These are phyloP conservation scores for Lutraria lutraria DNA, from an alignment of 2,888 invertebrate species.

Conservation along the genomic window DNA sequence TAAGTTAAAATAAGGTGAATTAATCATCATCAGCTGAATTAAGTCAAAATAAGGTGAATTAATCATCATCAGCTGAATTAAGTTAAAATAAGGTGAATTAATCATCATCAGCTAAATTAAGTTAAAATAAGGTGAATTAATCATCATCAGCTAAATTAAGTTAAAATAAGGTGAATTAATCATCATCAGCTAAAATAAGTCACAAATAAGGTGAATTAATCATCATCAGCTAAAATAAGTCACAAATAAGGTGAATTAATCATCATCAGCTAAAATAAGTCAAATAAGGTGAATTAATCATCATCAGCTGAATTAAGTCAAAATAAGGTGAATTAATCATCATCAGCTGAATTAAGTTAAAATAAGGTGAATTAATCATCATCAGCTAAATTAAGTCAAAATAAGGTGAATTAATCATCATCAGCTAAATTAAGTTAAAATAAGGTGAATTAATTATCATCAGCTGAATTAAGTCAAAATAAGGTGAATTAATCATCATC, in stretches of 20 bases:
- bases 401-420: conserved; percentile 46
- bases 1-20: neutral
- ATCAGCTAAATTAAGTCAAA: conserved; percentile 63
- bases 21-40: conserved; percentile 73
- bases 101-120: conserved; percentile 71
- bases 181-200: conserved; percentile 69
- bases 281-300: conserved; percentile 28
- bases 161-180: conserved; percentile 5
- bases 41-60: neutral
- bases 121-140: neutral
- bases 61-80: conserved; percentile 72
- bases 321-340: conserved; percentile 41
- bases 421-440: conserved; percentile 63
- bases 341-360: conserved; percentile 65
- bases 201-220: conserved; percentile 9
- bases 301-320: conserved; percentile 67
- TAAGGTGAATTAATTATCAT: conserved; percentile 35
- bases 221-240: conserved; percentile 69
- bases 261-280: conserved; percentile 69
- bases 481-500: conserved; percentile 50
- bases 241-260: conserved; percentile 9
- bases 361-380: conserved; percentile 47
- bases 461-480: conserved; percentile 63
- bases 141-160: conserved; percentile 70
- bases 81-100: neutral